Evolutionary conservation across 2,888 invertebrate genomes (phyloP), one percentile per base, ranked within the genome.

Genomic region (Drosophila prolongata): DNA sequence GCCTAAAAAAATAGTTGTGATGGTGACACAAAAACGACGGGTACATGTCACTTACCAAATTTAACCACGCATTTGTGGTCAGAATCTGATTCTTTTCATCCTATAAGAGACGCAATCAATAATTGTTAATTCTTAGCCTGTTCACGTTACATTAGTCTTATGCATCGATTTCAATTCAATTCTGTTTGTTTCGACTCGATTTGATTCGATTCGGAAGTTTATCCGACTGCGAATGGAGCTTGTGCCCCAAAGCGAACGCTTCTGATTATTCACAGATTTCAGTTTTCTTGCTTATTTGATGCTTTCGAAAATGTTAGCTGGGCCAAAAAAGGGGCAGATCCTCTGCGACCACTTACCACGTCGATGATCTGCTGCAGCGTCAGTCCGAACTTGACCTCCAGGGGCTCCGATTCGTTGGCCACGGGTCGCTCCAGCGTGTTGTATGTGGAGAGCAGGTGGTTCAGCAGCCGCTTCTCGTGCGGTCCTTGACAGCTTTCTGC

Each of bases 1-100:
- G 71, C 79, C 67, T 78, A 75, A 79, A 75, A 6, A 47, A 62
- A 42, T 58, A 52, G 68, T 79, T 88, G 79, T 79, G 77, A 79
- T 61, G 34, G 43, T 44, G 73, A 79, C 83, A 79, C 70, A 62
- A 64, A 70, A 72, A 88, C 71, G 80, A 83, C 91, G 92, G 92
- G 92, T 92, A 92, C 92, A 92, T 92, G 92, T 94, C 94, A 97
- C 98, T 97, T 95, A 98, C 98, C 97, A 98, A 95, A 94, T 98
- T 97, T 93, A 98, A 95, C 98, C 98, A 98, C 93, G 98, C 97
- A 95, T 98, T 98, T 93, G 98, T 98, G 93, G 98, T 97, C 94
- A 98, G 96, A 94, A 98, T 98, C 95, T 98, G 98, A 94, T 98
- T 98, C 95, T 98, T 99, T 95, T 99, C 99, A 94, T 99, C 98